Evolutionary conservation across 2,113 vertebrate genomes (phyloP).

Genomic region (Cochlearius cochlearius): DNA sequence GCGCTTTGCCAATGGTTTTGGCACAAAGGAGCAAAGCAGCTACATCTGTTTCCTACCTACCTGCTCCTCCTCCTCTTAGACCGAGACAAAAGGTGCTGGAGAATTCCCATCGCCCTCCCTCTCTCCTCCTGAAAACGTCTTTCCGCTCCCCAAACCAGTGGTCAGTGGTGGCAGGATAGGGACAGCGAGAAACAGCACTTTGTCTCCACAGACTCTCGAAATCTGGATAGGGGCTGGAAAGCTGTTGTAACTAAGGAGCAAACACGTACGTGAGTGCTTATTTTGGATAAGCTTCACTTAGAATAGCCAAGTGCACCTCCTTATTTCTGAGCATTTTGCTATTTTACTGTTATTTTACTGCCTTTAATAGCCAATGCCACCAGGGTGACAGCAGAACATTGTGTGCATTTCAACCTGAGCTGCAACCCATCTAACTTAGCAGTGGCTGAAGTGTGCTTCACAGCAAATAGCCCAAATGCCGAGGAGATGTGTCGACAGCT

Average conservation of each 20-base stretch:
- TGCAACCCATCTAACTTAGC: neutral
- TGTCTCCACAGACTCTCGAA: neutral
- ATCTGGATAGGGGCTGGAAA: neutral
- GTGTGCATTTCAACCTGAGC: neutral
- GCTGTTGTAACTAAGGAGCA: neutral
- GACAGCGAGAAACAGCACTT: neutral
- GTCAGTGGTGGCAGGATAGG: neutral
- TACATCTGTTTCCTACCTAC: neutral
- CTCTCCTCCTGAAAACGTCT: neutral
- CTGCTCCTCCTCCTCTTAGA: neutral
- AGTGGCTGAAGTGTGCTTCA: neutral
- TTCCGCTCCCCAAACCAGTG: neutral
- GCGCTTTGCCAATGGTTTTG: neutral
- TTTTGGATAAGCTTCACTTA: neutral
- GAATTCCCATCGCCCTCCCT: neutral
- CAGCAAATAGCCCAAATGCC: neutral
- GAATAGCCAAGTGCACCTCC: neutral
- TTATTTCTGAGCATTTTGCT: neutral
- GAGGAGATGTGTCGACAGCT: neutral
- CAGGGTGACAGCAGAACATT: neutral
- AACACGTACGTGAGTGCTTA: neutral
- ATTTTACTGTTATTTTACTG: neutral
- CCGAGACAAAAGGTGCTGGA: neutral
- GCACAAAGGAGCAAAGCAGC: neutral
- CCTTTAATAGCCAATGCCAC: neutral